Percentiles rank a stretch among this genome's conserved stretches.
phyloP scores from a whole-genome alignment of 2,113 vertebrate species.

The Cercocebus atys region DNA sequence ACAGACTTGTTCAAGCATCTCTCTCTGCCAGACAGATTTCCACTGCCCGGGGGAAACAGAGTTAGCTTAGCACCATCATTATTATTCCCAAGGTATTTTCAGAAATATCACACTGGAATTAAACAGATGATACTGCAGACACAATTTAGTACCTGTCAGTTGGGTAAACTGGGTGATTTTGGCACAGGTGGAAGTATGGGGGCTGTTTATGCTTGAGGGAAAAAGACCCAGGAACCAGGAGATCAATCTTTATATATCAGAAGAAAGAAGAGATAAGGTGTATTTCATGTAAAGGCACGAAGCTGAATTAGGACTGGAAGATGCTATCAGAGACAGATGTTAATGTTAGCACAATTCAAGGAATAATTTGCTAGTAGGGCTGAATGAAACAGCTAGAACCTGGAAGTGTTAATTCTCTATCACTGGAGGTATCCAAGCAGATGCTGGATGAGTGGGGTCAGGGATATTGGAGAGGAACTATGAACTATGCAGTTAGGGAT shows the following conservation, averaged over 20 bases:
- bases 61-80: not conserved
- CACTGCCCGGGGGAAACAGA: not conserved
- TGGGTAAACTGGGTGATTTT: not conserved
- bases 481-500: accelerated
- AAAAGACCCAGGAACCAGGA: not conserved
- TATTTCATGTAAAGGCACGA: not conserved
- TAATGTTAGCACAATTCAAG: not conserved
- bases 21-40: not conserved
- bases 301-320: not conserved
- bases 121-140: not conserved
- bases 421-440: not conserved
- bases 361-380: not conserved
- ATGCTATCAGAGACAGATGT: too few relatives aligned
- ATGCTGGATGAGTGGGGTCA: not conserved
- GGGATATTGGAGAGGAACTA: not conserved
- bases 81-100: not conserved
- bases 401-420: not conserved
- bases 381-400: not conserved
- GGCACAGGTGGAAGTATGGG: not conserved
- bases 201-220: not conserved
- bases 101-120: not conserved
- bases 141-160: not conserved
- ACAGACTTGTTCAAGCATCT: not conserved
- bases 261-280: not conserved
- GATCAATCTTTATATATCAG: too few relatives aligned